phyloP scores from a whole-genome alignment of 2,113 vertebrate genomes.

The Antigone vipio region DNA sequence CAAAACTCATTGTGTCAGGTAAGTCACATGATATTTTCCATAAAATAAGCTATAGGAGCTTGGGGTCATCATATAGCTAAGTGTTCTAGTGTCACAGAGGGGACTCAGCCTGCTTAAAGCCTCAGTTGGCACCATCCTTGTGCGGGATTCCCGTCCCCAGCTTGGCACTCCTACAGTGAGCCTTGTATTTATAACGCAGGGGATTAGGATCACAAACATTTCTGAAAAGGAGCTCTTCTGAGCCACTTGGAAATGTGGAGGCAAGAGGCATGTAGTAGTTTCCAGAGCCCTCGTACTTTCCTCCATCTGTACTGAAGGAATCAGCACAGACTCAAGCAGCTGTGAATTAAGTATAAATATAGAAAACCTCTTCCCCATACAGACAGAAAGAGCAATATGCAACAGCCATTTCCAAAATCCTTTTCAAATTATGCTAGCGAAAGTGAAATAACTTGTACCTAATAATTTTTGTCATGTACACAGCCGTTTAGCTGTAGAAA shows the following conservation, averaged over 20 bases:
- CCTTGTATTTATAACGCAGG: neutral
- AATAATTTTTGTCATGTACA: neutral
- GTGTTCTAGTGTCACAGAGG: neutral
- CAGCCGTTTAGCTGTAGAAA: neutral
- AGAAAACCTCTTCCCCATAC: neutral
- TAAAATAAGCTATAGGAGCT: neutral
- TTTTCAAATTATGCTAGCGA: neutral
- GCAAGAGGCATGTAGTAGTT: neutral
- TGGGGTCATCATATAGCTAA: neutral
- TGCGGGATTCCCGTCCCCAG: neutral
- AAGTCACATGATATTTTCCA: neutral
- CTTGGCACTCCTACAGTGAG: neutral
- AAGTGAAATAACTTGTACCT: neutral
- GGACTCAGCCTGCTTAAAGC: neutral
- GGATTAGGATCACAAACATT: neutral
- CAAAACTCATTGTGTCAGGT: conserved; percentile 46
- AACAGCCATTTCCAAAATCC: neutral
- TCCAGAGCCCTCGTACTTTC: neutral
- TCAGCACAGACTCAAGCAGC: neutral
- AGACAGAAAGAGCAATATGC: neutral
- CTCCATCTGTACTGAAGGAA: neutral
- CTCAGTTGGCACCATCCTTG: neutral
- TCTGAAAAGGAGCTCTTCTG: neutral
- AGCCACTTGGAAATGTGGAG: neutral
- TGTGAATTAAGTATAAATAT: neutral